These are phyloP conservation scores for Melanostoma scalare DNA, from an alignment of 2,888 invertebrate species.

Conservation along the genomic window DNA sequence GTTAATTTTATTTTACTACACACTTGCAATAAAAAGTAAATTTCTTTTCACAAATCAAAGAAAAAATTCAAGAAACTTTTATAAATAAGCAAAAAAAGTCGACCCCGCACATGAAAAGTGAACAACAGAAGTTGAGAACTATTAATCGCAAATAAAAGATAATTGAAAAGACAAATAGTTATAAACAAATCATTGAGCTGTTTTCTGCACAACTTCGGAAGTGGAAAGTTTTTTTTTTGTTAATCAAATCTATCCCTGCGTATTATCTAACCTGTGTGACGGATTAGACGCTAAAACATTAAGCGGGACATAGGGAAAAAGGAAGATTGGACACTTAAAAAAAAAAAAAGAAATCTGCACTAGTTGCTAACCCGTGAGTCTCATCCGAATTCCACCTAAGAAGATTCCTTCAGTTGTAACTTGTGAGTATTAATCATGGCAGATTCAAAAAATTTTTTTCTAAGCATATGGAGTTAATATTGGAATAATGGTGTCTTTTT, in stretches of 20 bases:
- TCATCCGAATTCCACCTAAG: too few species aligned
- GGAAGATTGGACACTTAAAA: neutral
- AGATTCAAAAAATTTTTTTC: too few species aligned
- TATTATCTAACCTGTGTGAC: slow-evolving; percentile 60
- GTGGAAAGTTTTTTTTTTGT: slow-evolving; percentile 5
- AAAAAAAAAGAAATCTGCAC: slow-evolving; percentile 22
- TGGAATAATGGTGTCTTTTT: too few species aligned
- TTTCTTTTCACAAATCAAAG: slow-evolving; percentile 32
- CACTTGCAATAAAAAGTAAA: slow-evolving; percentile 65
- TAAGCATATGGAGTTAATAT: too few species aligned
- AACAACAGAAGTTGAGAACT: slow-evolving; percentile 12
- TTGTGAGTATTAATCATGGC: neutral
- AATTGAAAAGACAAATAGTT: slow-evolving; percentile 5
- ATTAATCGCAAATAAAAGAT: slow-evolving; percentile 2
- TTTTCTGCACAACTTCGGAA: slow-evolving; percentile 5
- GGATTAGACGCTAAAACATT: slow-evolving; percentile 19
- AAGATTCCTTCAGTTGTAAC: slow-evolving; percentile 32
- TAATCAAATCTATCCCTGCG: slow-evolving; percentile 22
- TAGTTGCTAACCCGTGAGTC: slow-evolving; percentile 43
- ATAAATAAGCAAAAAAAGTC: slow-evolving; percentile 22
- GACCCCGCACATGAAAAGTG: slow-evolving; percentile 6
- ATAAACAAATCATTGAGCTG: slow-evolving; percentile 35
- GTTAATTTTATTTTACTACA: slow-evolving; percentile 59
- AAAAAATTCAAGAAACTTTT: neutral
- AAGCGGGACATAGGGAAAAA: slow-evolving; percentile 16